Evolutionary conservation across 2,888 invertebrate genomes (phyloP), one percentile per base, ranked within the genome.

Genomic region (Lithophane ornitopus): DNA sequence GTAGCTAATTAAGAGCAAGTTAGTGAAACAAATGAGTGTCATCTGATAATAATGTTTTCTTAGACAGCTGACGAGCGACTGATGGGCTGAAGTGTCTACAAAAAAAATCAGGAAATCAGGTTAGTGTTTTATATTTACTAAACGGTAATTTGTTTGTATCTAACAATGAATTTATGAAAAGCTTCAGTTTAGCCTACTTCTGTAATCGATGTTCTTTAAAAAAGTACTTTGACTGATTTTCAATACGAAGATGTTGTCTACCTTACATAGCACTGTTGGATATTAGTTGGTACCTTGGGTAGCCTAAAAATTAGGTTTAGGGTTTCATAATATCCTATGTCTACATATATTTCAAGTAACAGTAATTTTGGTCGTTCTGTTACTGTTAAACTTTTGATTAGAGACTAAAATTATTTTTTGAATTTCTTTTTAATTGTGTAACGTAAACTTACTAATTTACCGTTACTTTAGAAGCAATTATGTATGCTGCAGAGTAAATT

Each of bases 61-160:
- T 72, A 77, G 74, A 80, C 81, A 88, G 88, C 82, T 87, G 84
- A 89, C 82, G n/a, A n/a, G n/a, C n/a, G 78, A 79, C 82, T 84
- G 74, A 73, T 83, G 79, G 74, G 69, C 69, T 82, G 78, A 80
- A 87, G 85, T 81, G 76, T 84, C 76, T 73, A 76, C 74, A 84
- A 84, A 83, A 84, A 46, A 87, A 81, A 77, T 84, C 88, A 84
- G 88, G 87, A 90, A 90, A 91, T 88, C 91, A 92, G 92, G 92
- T 91, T 90, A 92, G 89, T 92, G 82, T 85, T 79, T 80, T 85
- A 76, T 46, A 69, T 76, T 71, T 71, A 78, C 14, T 66, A 70
- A 61, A 81, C 56, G 65, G 78, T 78, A 77, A 69, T 72, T 72
- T 67, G 44, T 56, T n/a, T 19, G n/a, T 59, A 66, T 14, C 14